Base-by-base conservation (phyloP, 2,888 invertebrate genomes). In the Dryococelus australis region DNA sequence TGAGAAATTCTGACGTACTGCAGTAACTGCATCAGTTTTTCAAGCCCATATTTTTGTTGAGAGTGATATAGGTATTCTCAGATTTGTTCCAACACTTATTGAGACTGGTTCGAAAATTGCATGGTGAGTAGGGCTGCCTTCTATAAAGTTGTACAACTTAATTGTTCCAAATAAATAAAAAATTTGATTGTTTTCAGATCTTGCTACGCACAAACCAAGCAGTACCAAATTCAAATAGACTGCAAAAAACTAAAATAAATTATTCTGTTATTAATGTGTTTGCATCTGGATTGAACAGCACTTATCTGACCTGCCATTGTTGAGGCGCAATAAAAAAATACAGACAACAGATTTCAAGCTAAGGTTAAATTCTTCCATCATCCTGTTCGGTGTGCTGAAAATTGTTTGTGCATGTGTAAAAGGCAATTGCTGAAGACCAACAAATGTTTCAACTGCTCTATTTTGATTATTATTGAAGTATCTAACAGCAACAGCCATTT, bases 91-190 rank as follows among this genome's bases (percentile, higher is more conserved):
- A n/a, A 51, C 51, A 85, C 24, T 47, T 85, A 47, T 47, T 43
- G 51, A 43, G 9, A 85, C 13, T 43, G 5, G 47, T 85, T 43
- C 6, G 3, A 43, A 85, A 85, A 85, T 85, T n/a, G 85, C 2
- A 43, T 43, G 85, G 51, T 24, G 51, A n/a, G 5, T 85, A 43
- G 43, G 85, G 27, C 85, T 85, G 24, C 85, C 47, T 85, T 35
- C 85, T 24, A 85, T 85, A 20, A 85, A 85, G 27, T 85, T 85
- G 13, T 85, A 85, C 24, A 85, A 47, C 27, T 43, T 47, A 85
- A 85, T 4, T 20, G 35, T n/a, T 47, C 43, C 85, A 85, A 85
- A 85, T n/a, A 85, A 85, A 12, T 10, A 13, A 24, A 84, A 84
- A 16, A 26, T n/a, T 43, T 16, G 13, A 27, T 26, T 85, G 27